Base-by-base conservation (phyloP, 1,140 invertebrate genomes). In the Grapholita molesta region DNA sequence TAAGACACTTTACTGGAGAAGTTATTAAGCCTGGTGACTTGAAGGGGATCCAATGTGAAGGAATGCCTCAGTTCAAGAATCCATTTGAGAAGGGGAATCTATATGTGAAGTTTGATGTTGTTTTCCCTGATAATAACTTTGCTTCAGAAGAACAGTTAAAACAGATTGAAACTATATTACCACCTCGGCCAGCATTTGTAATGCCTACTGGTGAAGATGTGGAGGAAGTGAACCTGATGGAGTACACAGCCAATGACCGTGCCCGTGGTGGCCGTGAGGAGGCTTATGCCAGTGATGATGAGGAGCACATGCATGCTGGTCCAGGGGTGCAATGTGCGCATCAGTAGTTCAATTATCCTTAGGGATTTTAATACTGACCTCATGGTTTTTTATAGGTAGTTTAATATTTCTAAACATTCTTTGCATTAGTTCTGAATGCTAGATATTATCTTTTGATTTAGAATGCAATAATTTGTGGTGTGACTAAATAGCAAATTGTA, bases 51-150 rank as follows among this genome's bases (percentile, higher is more conserved):
- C 91, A 94, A 68, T 95, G 94, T 24, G 97, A 98, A 91, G 98
- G 98, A 4, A 99, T 99, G 98, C 98, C 98, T 0, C 92, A 94
- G 7, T 95, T 96, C 77, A 95, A 95, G 78, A 95, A 96, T 88
- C 95, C 96, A 35, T 96, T 96, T 83, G 95, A 97, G 72, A 96
- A 95, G 81, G 98, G 98, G 38, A 95, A 97, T 85, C 91, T 99
- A n/a, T 97, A 97, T 80, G 94, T 99, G 66, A 95, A 96, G 77
- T 98, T 99, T 92, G 94, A 94, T 80, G 95, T 99, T 11, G 94
- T 93, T 65, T 98, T 99, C 85, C 98, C 98, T 30, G 92, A 95
- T 70, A 95, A 95, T 76, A 94, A 97, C 81, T 98, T 98, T 90
- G 93, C 94, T 48, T 90, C 93, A 71, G 94, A 96, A 74, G 93